phyloP scores from a whole-genome alignment of 2,888 invertebrate species.

The Himalopsyche japonica region DNA sequence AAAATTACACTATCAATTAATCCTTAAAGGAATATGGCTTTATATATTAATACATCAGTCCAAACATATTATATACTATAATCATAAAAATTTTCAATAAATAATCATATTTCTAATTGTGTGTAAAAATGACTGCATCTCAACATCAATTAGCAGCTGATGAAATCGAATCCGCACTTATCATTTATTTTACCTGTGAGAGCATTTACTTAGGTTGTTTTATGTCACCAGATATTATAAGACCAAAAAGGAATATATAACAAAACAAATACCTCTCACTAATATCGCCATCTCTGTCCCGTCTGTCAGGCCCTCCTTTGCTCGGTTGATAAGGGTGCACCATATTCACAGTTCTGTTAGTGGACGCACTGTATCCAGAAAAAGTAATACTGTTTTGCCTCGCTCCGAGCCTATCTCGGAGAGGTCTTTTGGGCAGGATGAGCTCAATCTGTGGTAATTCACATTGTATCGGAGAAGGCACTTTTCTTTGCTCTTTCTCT shows the following conservation, averaged over 20 bases:
- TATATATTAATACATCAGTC: too few species aligned
- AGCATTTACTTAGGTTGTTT: too few species aligned
- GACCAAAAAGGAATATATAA: neutral
- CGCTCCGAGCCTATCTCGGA: constrained; percentile 54
- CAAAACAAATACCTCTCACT: constrained; percentile 13
- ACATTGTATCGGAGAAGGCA: constrained; percentile 45
- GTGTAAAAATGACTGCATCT: too few species aligned
- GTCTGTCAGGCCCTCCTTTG: neutral
- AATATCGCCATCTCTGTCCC: neutral
- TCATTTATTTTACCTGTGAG: too few species aligned
- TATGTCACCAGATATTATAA: too few species aligned
- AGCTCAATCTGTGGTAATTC: constrained; percentile 56
- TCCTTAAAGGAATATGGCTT: too few species aligned
- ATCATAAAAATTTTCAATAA: too few species aligned
- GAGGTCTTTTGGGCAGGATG: constrained; percentile 56
- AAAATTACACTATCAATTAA: too few species aligned
- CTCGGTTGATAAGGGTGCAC: constrained; percentile 23
- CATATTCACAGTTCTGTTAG: constrained; percentile 22
- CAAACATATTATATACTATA: too few species aligned
- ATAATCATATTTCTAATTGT: too few species aligned
- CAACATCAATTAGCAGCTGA: too few species aligned
- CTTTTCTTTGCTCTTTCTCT: constrained; percentile 12
- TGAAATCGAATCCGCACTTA: too few species aligned
- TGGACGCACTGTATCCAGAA: neutral
- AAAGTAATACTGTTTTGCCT: neutral